Evolutionary conservation across 1,140 invertebrate genomes (phyloP).

Genomic region (Teleogryllus occipitalis): DNA sequence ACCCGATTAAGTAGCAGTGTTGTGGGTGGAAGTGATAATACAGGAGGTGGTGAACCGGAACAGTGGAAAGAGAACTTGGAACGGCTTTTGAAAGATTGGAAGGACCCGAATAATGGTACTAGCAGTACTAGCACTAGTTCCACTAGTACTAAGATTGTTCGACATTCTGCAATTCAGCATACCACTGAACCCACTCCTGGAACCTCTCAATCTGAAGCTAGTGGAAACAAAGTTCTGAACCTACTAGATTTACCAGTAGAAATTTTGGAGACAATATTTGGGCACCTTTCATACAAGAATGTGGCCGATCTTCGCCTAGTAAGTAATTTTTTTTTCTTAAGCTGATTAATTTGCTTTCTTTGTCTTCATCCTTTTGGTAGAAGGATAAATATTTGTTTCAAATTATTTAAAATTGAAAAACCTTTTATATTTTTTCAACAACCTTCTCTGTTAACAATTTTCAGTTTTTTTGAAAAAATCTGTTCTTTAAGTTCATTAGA

Average conservation of each 20-base stretch:
- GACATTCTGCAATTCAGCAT: background rate
- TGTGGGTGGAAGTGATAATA: background rate
- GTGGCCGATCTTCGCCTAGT: background rate
- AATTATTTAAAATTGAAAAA: background rate
- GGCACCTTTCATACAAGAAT: background rate
- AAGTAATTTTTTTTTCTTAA: background rate
- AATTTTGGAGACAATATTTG: background rate
- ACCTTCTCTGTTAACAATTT: background rate
- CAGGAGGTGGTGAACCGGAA: background rate
- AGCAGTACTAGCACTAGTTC: background rate
- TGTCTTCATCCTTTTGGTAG: background rate
- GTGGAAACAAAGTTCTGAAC: background rate
- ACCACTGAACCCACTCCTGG: background rate
- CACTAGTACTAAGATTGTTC: background rate
- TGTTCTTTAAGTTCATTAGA: no score
- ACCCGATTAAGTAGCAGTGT: background rate
- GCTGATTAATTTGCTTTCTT: background rate
- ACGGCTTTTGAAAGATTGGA: no score
- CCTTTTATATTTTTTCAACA: background rate
- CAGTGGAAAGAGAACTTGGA: no score
- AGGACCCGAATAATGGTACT: background rate
- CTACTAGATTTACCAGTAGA: background rate
- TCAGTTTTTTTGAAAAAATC: background rate
- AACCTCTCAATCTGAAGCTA: background rate
- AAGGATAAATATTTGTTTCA: background rate